Evolutionary conservation across 2,113 vertebrate species (phyloP).

Genomic region (Malurus cyaneus): DNA sequence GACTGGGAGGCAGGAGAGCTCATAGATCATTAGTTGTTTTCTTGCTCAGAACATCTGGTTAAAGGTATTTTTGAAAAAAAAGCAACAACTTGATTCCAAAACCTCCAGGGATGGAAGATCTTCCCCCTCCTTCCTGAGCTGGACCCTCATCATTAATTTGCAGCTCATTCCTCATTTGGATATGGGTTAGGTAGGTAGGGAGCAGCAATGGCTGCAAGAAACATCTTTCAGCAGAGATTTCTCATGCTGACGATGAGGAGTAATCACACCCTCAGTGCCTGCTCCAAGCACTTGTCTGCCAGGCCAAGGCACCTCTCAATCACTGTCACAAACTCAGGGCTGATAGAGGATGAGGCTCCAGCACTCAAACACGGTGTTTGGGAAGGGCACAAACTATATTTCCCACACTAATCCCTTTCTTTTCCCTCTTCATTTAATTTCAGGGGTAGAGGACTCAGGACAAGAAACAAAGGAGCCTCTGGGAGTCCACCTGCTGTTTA

Average conservation of each 20-base stretch:
- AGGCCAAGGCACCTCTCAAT: not conserved
- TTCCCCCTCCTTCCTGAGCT: not conserved
- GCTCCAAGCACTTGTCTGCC: not conserved
- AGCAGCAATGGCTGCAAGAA: not conserved
- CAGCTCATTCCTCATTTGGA: not conserved
- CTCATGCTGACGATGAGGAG: not conserved
- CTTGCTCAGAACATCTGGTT: not conserved
- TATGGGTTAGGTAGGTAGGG: not conserved
- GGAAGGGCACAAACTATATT: not conserved
- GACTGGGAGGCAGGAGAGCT: not conserved
- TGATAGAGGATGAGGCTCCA: not conserved
- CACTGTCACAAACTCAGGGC: not conserved
- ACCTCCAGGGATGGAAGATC: not conserved
- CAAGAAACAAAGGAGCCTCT: not conserved
- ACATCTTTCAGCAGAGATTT: not conserved
- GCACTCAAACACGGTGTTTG: not conserved
- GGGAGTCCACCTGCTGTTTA: not conserved
- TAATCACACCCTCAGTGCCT: not conserved
- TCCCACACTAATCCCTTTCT: not conserved
- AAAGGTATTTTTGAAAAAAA: not conserved
- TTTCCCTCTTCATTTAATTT: not conserved
- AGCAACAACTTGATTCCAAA: not conserved
- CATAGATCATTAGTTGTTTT: not conserved
- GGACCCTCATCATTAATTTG: not conserved
- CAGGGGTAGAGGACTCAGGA: not conserved